Evolutionary conservation across 1,140 invertebrate genomes (phyloP), one percentile per base, ranked within the genome.

Genomic region (Atta cephalotes): DNA sequence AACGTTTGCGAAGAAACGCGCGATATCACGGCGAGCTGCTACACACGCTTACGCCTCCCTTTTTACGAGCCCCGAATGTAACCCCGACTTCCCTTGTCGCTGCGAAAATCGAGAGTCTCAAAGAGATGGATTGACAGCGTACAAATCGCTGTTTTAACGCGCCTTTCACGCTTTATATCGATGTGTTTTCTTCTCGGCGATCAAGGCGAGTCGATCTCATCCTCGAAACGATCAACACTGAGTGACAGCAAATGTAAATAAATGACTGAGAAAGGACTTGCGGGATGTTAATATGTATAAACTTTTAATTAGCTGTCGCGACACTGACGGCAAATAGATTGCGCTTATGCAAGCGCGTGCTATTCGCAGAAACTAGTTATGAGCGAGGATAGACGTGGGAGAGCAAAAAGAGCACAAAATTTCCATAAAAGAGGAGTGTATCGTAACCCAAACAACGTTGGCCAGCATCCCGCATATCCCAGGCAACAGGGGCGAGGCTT

Each of bases 371-470:
- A 85, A 45, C 74, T 79, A 66, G 82, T 85, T 85, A 79, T 78
- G 58, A 74, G 21, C 25, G 72, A 35, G 60, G 72, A 77, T 63
- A 62, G 72, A 63, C 49, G 72, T 65, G 68, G 70, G 49, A 12
- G 60, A 68, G 71, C 74, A 77, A 68, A 86, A 72, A 56, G 51
- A 84, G 58, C 31, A 51, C 39, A 45, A 51, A 62, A 91, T 91
- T 91, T 89, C 82, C 90, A 88, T 88, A 63, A 72, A 68, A 87
- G 71, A 82, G 31, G 71, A 87, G 79, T 87, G 82, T 87, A 88
- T 90, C 87, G 93, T 92, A 92, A 93, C 87, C 88, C 92, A 92
- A 94, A 93, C 91, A 92, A 91, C 90, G 80, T 58, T 28, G 84
- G 62, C 71, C 63, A 80, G 71, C 80, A 65, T 84, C 49, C 58